phyloP scores from a whole-genome alignment of 35 echinoderm and acorn worm species.

The Ptychodera flava region DNA sequence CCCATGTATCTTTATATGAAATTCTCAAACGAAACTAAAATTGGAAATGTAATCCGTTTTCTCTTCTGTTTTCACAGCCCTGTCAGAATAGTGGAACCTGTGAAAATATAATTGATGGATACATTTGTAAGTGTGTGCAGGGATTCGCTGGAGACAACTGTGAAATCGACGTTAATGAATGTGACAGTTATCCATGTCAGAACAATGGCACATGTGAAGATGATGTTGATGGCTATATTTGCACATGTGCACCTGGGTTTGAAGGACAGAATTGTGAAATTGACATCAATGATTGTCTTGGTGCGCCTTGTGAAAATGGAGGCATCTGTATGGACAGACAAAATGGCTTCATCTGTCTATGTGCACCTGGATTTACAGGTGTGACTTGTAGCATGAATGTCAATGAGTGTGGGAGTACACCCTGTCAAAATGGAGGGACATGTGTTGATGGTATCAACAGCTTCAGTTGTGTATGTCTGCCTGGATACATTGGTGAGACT shows the following conservation, averaged over 20 bases:
- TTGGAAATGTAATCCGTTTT: no score
- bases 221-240: constrained; percentile 25
- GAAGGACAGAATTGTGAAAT: constrained; percentile 36
- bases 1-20: no score
- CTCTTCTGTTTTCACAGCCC: neutral
- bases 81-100: constrained; percentile 10
- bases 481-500: neutral
- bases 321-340: constrained; percentile 43
- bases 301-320: constrained; percentile 47
- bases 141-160: constrained; percentile 23
- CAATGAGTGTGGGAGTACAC: constrained; percentile 9
- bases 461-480: constrained; percentile 10
- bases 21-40: no score
- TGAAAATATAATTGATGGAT: neutral
- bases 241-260: constrained; percentile 38
- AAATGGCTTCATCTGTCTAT: constrained; percentile 29
- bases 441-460: constrained; percentile 12
- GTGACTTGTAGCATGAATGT: neutral
- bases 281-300: constrained; percentile 40
- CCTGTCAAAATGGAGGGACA: neutral
- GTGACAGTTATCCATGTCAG: constrained; percentile 21
- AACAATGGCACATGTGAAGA: constrained; percentile 35
- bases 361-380: constrained; percentile 32
- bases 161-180: constrained; percentile 47
- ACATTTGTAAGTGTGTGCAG: neutral